Evolutionary conservation across 2,113 vertebrate species (phyloP).

Genomic region (Arizona elegans): DNA sequence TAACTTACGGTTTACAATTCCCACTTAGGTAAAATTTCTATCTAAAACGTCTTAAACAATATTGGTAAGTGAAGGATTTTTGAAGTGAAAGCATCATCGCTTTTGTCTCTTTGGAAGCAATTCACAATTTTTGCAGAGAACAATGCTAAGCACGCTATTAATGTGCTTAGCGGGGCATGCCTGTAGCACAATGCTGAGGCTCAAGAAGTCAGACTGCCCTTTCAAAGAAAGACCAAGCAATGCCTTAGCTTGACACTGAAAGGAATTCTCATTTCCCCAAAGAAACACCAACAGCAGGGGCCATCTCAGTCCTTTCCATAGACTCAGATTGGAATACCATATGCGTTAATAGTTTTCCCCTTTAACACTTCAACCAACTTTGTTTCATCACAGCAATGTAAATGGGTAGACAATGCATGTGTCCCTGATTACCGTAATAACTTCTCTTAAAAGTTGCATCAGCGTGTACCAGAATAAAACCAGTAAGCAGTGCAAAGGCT

Average conservation of each 20-base stretch:
- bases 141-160: conserved; percentile 45
- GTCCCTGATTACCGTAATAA: background rate
- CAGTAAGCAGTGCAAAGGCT: background rate
- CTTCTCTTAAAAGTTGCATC: background rate
- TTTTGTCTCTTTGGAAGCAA: background rate
- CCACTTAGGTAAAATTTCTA: conserved; percentile 54
- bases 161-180: conserved; percentile 61
- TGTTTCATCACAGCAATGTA: background rate
- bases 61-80: background rate
- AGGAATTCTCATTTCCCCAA: conserved; percentile 46
- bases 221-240: conserved; percentile 48
- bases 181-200: conserved; percentile 41
- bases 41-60: conserved; percentile 55
- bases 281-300: conserved; percentile 52
- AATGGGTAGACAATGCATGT: background rate
- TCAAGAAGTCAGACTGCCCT: conserved; percentile 55
- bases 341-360: background rate
- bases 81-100: background rate
- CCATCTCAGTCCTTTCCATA: conserved; percentile 25
- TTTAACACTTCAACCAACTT: background rate
- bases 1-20: conserved; percentile 55
- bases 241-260: conserved; percentile 48
- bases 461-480: background rate
- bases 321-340: background rate
- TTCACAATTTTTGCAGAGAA: conserved; percentile 30